These are phyloP conservation scores for Typhlichthys subterraneus DNA, from an alignment of 2,797 vertebrate species.

Conservation along the genomic window DNA sequence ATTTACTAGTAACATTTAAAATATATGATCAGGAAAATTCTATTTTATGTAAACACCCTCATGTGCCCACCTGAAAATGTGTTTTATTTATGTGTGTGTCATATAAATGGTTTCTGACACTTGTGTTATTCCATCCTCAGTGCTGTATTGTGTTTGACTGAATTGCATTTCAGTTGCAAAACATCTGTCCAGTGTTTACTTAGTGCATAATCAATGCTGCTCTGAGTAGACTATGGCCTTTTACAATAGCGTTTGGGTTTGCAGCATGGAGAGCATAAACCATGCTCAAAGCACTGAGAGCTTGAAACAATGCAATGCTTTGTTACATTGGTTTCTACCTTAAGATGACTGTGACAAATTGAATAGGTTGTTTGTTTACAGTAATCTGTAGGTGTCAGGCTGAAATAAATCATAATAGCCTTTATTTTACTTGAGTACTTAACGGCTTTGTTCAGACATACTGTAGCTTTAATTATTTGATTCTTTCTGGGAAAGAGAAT, in stretches of 20 bases:
- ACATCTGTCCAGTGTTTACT: slow-evolving; percentile 6
- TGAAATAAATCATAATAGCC: not conserved
- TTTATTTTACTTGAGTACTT: slow-evolving; percentile 9
- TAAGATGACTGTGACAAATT: slow-evolving; percentile 2
- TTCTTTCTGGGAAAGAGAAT: slow-evolving; percentile 95
- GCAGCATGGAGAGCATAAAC: too few species aligned
- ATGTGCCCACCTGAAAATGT: not conserved
- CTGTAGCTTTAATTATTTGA: slow-evolving; percentile 48
- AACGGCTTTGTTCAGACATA: slow-evolving; percentile 15
- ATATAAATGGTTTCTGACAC: slow-evolving; percentile 5
- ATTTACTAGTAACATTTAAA: not conserved
- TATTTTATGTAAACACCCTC: slow-evolving; percentile 5
- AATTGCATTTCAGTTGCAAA: not conserved
- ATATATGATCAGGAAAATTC: not conserved
- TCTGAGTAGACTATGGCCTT: not conserved
- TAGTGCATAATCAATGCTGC: not conserved
- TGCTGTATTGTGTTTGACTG: slow-evolving; percentile 5
- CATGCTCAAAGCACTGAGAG: not conserved
- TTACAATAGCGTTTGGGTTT: not conserved
- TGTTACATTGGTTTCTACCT: slow-evolving; percentile 8
- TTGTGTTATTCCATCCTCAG: not conserved
- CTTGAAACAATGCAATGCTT: slow-evolving; percentile 6
- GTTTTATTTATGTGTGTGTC: slow-evolving; percentile 19
- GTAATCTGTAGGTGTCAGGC: slow-evolving; percentile 3
- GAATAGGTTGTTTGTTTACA: slow-evolving; percentile 9